Conservation (phyloP, 2,888 invertebrate species). For the Eristalinus sepulchralis region DNA sequence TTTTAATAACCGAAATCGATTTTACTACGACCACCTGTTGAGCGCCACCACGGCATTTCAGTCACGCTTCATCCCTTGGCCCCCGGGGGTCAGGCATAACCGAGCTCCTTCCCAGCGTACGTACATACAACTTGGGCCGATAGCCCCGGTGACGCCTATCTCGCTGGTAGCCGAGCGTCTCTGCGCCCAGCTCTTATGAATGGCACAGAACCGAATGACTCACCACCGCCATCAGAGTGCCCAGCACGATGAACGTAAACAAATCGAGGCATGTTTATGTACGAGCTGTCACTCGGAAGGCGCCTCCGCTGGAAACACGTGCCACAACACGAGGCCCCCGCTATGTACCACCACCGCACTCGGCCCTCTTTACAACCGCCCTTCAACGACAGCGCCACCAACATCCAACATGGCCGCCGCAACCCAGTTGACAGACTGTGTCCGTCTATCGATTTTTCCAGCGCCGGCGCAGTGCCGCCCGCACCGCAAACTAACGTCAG, state of each 20-base stretch:
- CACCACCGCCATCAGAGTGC: slow-evolving; percentile 19
- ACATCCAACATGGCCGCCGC: slow-evolving; percentile 60
- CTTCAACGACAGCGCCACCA: slow-evolving; percentile 4
- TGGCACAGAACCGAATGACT: slow-evolving; percentile 42
- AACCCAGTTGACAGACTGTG: slow-evolving; percentile 35
- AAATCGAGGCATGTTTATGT: slow-evolving; percentile 37
- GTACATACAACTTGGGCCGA: slow-evolving; percentile 52
- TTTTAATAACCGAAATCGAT: slow-evolving; percentile 66
- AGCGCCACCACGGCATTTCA: not conserved
- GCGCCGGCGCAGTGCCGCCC: slow-evolving; percentile 48
- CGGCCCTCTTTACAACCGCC: slow-evolving; percentile 26
- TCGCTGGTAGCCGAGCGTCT: not conserved
- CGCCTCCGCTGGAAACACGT: slow-evolving; percentile 36
- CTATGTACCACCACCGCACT: slow-evolving; percentile 7
- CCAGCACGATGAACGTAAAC: slow-evolving; percentile 46
- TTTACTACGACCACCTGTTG: slow-evolving; percentile 72
- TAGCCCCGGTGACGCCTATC: slow-evolving; percentile 59
- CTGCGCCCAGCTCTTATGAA: slow-evolving; percentile 35
- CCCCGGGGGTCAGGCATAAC: slow-evolving; percentile 13
- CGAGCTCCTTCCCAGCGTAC: slow-evolving; percentile 45
- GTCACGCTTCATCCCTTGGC: slow-evolving; percentile 13
- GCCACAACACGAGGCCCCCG: slow-evolving; percentile 37
- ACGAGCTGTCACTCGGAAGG: not conserved
- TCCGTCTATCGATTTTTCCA: slow-evolving; percentile 63
- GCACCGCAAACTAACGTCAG: slow-evolving; percentile 38